These are phyloP conservation scores for Lithobates sylvaticus DNA, from an alignment of 2,797 vertebrate genomes.

Conservation along the genomic window DNA sequence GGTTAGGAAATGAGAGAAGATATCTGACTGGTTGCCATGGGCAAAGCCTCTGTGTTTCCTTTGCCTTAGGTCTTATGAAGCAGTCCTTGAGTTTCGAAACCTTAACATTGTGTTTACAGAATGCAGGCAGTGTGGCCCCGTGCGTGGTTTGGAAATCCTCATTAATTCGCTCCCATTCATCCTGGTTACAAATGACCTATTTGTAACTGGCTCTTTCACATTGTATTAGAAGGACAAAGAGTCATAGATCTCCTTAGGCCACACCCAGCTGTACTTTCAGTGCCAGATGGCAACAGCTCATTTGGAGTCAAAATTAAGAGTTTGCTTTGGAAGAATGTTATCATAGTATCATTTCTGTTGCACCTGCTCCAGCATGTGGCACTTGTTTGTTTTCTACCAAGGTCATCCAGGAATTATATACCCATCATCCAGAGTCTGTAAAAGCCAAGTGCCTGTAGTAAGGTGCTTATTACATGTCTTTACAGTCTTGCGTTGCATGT, in stretches of 20 bases:
- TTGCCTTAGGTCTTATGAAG: no score
- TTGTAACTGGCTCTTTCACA: slow-evolving; percentile 40
- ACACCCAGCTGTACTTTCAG: slow-evolving; percentile 24
- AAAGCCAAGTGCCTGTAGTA: slow-evolving; percentile 16
- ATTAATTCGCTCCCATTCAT: slow-evolving; percentile 31
- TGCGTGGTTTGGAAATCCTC: slow-evolving; percentile 24
- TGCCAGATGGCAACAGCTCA: slow-evolving; percentile 51
- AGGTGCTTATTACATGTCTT: slow-evolving; percentile 12
- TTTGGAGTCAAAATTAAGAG: slow-evolving; percentile 47
- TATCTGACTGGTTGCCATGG: no score
- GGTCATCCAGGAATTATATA: slow-evolving; percentile 68
- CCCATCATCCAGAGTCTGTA: slow-evolving; percentile 49
- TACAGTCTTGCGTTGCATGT: background rate
- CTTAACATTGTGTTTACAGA: background rate
- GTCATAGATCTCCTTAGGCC: slow-evolving; percentile 40
- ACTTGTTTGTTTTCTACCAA: slow-evolving; percentile 70
- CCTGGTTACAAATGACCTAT: slow-evolving; percentile 54
- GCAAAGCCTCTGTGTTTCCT: no score
- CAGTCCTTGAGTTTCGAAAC: slow-evolving; percentile 9
- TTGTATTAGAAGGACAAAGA: slow-evolving; percentile 54
- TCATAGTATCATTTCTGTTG: slow-evolving; percentile 43
- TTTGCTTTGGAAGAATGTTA: slow-evolving; percentile 56
- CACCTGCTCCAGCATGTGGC: slow-evolving; percentile 57
- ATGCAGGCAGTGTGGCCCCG: background rate
- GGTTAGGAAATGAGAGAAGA: no score